Evolutionary conservation across 2,113 vertebrate species (phyloP).

Genomic region (Holacanthus passer): DNA sequence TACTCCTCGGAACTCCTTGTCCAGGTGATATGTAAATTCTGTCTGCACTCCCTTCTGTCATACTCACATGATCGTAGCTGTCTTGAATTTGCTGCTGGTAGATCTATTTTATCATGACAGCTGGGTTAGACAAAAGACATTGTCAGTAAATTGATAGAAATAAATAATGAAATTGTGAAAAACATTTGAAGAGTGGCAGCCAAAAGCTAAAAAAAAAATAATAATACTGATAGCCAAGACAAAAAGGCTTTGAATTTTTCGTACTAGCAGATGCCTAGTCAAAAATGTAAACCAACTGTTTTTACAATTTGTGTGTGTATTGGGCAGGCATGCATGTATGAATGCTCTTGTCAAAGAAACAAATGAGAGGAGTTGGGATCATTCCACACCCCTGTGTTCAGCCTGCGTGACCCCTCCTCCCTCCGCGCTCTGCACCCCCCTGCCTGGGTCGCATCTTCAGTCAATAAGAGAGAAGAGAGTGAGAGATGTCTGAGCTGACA

Average conservation of each 20-base stretch:
- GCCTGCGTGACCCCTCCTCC: too few relatives aligned
- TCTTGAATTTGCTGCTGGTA: background rate
- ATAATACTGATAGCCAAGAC: background rate
- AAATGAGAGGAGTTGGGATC: too few relatives aligned
- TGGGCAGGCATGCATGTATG: background rate
- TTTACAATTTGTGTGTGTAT: background rate
- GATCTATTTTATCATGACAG: background rate
- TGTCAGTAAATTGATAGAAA: background rate
- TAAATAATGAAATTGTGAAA: background rate
- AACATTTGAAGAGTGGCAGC: background rate
- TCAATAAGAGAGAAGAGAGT: constrained; percentile 39
- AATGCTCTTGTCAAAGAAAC: background rate
- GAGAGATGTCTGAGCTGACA: constrained; percentile 27
- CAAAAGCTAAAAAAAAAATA: background rate
- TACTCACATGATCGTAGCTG: too few relatives aligned
- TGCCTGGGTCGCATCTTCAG: constrained; percentile 9
- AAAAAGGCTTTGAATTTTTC: background rate
- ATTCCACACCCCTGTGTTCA: background rate
- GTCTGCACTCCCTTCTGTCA: background rate
- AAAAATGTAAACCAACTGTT: background rate
- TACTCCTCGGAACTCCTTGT: background rate
- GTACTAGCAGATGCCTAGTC: background rate
- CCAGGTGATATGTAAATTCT: background rate
- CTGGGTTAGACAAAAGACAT: background rate
- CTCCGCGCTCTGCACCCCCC: background rate